phyloP scores from a whole-genome alignment of 2,113 vertebrate genomes.

The Corvus hawaiiensis region DNA sequence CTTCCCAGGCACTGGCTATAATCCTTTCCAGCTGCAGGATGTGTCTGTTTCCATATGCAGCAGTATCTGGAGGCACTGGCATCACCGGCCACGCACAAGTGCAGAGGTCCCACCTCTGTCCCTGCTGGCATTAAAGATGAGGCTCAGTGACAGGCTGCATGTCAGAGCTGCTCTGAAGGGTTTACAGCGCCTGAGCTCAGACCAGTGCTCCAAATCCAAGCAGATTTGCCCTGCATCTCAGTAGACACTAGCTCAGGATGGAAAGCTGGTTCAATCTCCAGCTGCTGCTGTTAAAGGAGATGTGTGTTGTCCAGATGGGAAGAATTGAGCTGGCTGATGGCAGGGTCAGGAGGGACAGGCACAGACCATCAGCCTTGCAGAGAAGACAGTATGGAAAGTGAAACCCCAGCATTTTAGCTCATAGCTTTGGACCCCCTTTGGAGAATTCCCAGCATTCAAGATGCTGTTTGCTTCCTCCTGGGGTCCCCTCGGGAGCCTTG shows the following conservation, averaged over 20 bases:
- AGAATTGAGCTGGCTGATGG: neutral
- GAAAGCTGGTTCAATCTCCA: neutral
- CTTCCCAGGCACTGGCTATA: neutral
- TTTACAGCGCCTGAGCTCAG: accelerated
- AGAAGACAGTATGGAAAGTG: accelerated
- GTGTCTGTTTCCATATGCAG: neutral
- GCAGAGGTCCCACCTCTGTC: neutral
- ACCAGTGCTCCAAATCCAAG: neutral
- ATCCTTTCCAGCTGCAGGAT: neutral
- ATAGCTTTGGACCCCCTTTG: neutral
- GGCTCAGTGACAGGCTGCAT: neutral
- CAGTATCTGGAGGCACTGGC: accelerated
- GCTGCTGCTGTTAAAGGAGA: neutral
- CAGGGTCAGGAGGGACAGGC: neutral
- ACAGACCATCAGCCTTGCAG: neutral
- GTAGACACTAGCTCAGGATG: neutral
- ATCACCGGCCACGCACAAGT: accelerated
- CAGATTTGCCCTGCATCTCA: neutral
- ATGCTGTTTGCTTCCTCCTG: neutral
- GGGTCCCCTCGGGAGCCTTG: neutral
- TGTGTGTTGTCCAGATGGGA: neutral
- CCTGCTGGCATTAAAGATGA: neutral
- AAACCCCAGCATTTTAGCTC: neutral
- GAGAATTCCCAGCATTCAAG: neutral
- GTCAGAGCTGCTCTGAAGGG: neutral